These are phyloP conservation scores for Neoarius graeffei DNA, from an alignment of 2,113 vertebrate genomes.

Conservation along the genomic window DNA sequence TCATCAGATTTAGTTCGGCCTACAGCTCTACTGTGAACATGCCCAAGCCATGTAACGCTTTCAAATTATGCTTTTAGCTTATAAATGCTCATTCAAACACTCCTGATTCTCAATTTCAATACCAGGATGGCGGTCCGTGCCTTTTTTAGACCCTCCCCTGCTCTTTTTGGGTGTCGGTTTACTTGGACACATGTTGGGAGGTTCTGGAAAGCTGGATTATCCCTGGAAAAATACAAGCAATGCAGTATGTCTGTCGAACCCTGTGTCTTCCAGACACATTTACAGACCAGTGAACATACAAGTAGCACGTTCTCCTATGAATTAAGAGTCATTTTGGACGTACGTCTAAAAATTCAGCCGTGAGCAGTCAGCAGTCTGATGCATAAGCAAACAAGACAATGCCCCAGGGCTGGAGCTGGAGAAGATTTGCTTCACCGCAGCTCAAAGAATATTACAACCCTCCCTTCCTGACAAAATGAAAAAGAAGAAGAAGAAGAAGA, in stretches of 20 bases:
- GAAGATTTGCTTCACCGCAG: slow-evolving; percentile 31
- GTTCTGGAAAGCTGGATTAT: neutral
- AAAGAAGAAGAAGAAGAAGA: neutral
- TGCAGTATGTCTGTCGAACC: neutral
- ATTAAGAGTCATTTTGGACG: slow-evolving; percentile 17
- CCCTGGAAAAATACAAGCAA: neutral
- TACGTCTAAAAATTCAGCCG: slow-evolving; percentile 20
- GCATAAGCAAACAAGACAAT: slow-evolving; percentile 29
- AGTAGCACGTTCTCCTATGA: neutral
- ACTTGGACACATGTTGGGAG: slow-evolving; percentile 5
- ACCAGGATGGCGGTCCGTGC: neutral
- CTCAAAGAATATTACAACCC: slow-evolving; percentile 36
- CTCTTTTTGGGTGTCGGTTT: slow-evolving; percentile 16
- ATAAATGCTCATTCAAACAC: neutral
- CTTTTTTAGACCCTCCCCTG: neutral
- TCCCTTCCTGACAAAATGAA: neutral
- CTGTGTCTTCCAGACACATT: slow-evolving; percentile 1
- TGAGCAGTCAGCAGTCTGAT: neutral
- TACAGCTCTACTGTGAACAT: neutral
- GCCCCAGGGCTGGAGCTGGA: slow-evolving; percentile 9
- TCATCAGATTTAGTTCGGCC: neutral
- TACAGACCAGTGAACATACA: slow-evolving; percentile 2
- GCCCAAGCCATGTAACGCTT: neutral
- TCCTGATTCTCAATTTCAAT: neutral
- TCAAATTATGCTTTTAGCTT: neutral